A percentile compares a stretch with the other conserved stretches of the same genome.
Conservation (phyloP, 2,113 vertebrate species). For the Stigmatopora nigra region DNA sequence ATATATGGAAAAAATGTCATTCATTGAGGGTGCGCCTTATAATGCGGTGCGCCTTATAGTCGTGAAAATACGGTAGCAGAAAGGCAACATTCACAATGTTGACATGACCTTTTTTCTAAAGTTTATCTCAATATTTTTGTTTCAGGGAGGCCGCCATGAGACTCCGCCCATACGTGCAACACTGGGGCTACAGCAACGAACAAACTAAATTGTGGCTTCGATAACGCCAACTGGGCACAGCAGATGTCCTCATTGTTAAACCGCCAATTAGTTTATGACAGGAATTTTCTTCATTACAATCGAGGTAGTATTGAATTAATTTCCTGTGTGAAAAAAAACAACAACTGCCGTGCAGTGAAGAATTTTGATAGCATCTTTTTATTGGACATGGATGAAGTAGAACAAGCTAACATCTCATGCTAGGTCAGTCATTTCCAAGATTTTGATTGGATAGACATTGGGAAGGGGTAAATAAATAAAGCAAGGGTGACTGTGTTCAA, state of each 20-base stretch:
- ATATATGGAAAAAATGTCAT: no score
- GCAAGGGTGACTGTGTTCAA: no score
- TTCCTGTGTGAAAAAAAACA: background rate
- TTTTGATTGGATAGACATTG: background rate
- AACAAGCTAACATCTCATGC: background rate
- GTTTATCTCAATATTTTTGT: slow-evolving; percentile 3
- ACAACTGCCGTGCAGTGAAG: background rate
- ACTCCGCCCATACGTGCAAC: slow-evolving; percentile 55
- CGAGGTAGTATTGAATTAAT: background rate
- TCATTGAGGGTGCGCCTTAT: no score
- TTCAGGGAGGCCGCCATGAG: slow-evolving; percentile 69
- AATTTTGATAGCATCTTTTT: background rate
- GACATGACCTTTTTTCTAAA: background rate
- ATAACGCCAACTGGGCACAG: slow-evolving; percentile 5
- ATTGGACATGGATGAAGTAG: background rate
- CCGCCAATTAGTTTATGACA: no score
- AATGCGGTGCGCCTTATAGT: no score
- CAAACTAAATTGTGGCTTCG: slow-evolving; percentile 38
- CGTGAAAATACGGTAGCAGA: no score
- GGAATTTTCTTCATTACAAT: background rate
- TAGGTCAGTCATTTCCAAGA: background rate
- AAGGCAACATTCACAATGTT: background rate
- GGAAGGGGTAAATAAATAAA: no score
- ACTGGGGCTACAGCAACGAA: slow-evolving; percentile 64
- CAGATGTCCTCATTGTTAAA: background rate